A percentile compares a stretch with the other conserved stretches of the same genome.
Conservation (phyloP, 2,797 vertebrate genomes). For the Trachops cirrhosus region DNA sequence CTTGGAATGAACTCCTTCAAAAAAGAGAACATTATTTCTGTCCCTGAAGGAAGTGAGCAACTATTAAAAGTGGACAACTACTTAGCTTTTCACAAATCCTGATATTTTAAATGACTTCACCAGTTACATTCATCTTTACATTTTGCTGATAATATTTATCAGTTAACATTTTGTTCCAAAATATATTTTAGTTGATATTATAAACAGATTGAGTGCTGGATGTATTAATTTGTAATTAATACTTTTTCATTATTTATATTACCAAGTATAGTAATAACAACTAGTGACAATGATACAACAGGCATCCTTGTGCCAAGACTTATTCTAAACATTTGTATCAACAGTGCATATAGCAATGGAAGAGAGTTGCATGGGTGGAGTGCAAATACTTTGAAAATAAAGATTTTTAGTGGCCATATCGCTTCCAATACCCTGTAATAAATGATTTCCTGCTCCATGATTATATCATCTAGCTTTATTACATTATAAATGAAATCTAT, state of each 20-base stretch:
- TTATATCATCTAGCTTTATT: neutral
- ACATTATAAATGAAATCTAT: conserved; percentile 23
- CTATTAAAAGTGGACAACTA: neutral
- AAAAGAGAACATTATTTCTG: neutral
- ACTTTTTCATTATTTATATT: conserved; percentile 6
- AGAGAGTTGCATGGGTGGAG: neutral
- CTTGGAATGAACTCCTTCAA: conserved; percentile 27
- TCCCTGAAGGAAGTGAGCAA: neutral
- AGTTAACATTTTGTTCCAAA: conserved; percentile 21
- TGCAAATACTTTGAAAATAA: neutral
- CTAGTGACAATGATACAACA: neutral
- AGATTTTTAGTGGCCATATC: neutral
- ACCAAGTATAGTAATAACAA: neutral
- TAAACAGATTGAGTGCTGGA: neutral
- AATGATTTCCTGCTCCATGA: neutral
- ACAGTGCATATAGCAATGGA: neutral
- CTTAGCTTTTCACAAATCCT: neutral
- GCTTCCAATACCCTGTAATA: neutral
- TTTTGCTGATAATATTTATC: neutral
- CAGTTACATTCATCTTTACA: neutral
- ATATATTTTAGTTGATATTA: neutral
- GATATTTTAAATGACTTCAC: conserved; percentile 19
- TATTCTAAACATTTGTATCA: conserved; percentile 1
- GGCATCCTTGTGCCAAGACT: neutral
- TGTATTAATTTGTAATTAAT: neutral